Evolutionary conservation across 2,113 vertebrate genomes (phyloP).

Genomic region (Taurulus bubalis): DNA sequence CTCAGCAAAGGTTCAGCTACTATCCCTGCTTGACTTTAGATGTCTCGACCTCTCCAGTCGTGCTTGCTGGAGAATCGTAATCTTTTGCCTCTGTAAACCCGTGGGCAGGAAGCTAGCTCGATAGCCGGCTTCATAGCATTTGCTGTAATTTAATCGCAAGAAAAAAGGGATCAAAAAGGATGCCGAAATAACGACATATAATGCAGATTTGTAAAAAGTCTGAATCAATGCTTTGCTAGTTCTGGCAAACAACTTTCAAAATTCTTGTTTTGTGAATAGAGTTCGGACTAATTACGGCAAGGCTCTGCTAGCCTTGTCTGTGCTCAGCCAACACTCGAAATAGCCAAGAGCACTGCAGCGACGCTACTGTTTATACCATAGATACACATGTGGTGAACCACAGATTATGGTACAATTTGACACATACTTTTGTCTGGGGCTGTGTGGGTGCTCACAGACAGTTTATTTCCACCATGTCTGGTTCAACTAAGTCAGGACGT

Average conservation of each 20-base stretch:
- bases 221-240: neutral
- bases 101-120: neutral
- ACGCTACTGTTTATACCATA: neutral
- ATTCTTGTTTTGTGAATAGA: neutral
- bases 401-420: neutral
- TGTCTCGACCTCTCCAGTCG: conserved; percentile 61
- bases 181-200: neutral
- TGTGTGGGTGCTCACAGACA: neutral
- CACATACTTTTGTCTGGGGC: neutral
- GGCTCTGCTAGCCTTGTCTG: neutral
- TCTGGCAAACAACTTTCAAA: neutral
- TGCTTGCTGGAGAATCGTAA: conserved; percentile 31
- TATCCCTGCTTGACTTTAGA: conserved; percentile 61
- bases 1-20: conserved; percentile 14
- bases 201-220: neutral
- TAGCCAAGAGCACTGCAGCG: neutral
- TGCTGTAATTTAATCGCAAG: neutral
- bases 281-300: neutral
- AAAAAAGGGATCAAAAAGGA: neutral
- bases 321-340: neutral
- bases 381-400: neutral
- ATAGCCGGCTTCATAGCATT: too few species aligned
- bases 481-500: neutral
- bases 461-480: neutral
- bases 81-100: conserved; percentile 35